Evolutionary conservation across 2,113 vertebrate species (phyloP).

Genomic region (Sylvia atricapilla): DNA sequence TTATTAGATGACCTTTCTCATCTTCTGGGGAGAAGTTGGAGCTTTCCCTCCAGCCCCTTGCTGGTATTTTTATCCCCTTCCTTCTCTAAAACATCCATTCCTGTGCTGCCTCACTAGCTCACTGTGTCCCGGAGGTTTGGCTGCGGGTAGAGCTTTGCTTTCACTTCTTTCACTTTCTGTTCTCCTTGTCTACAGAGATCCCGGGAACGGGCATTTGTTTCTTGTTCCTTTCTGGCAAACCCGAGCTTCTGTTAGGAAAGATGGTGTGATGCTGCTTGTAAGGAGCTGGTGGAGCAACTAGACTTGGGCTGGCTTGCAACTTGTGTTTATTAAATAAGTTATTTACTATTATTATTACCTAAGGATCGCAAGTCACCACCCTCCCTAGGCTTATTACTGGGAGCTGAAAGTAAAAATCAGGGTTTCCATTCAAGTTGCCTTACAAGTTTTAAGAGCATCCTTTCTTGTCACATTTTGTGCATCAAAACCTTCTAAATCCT

Average conservation of each 20-base stretch:
- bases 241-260: not conserved
- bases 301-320: not conserved
- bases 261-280: not conserved
- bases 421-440: not conserved
- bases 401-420: not conserved
- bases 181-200: not conserved
- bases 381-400: not conserved
- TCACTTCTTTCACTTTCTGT: not conserved
- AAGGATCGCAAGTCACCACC: not conserved
- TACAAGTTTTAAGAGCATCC: not conserved
- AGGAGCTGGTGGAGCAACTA: not conserved
- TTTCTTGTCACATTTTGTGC: not conserved
- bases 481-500: not conserved
- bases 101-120: rapidly evolving
- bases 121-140: not conserved
- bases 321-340: not conserved
- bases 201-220: not conserved
- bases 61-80: not conserved
- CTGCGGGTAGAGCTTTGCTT: not conserved
- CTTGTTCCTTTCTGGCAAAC: not conserved
- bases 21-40: not conserved
- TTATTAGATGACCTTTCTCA: not conserved
- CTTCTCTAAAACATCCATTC: not conserved
- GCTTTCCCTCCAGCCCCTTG: not conserved
- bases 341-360: not conserved